Evolutionary conservation across 2,113 vertebrate species (phyloP).

Genomic region (Alexandromys fortis): DNA sequence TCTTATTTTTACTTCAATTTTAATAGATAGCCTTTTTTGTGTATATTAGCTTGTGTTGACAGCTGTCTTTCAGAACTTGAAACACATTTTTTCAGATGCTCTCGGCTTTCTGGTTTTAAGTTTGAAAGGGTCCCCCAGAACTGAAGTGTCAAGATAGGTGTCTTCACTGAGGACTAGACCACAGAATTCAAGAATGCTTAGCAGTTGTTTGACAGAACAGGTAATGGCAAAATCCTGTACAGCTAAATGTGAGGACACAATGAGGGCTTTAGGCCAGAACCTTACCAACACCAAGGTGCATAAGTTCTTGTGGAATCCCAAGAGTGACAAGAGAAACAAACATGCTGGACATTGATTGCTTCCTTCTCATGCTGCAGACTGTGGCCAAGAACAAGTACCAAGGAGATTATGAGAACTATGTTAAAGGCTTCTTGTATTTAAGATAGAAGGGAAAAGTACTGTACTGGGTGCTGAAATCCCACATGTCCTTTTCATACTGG

Average conservation of each 20-base stretch:
- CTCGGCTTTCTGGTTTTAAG: not conserved
- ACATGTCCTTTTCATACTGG: constrained; percentile 94
- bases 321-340: constrained; percentile 94
- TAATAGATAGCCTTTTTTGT: too few species aligned
- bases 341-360: constrained; percentile 92
- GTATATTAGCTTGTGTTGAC: too few species aligned
- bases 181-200: not conserved
- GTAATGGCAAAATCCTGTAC: not conserved
- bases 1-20: not conserved
- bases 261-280: constrained; percentile 94
- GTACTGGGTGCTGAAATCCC: constrained; percentile 81
- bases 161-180: constrained; percentile 66
- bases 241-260: constrained; percentile 94
- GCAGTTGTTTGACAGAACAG: not conserved
- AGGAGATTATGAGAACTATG: not conserved
- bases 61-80: not conserved
- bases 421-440: not conserved
- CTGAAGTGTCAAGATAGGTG: constrained; percentile 59
- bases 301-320: constrained; percentile 94
- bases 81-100: not conserved
- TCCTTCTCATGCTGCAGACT: constrained; percentile 82
- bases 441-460: not conserved
- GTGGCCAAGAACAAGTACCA: not conserved
- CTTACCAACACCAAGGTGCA: constrained; percentile 94
- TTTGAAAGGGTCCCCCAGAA: not conserved